These are phyloP conservation scores for Lepisosteus oculatus DNA, from an alignment of 2,113 vertebrate genomes.

Conservation along the genomic window DNA sequence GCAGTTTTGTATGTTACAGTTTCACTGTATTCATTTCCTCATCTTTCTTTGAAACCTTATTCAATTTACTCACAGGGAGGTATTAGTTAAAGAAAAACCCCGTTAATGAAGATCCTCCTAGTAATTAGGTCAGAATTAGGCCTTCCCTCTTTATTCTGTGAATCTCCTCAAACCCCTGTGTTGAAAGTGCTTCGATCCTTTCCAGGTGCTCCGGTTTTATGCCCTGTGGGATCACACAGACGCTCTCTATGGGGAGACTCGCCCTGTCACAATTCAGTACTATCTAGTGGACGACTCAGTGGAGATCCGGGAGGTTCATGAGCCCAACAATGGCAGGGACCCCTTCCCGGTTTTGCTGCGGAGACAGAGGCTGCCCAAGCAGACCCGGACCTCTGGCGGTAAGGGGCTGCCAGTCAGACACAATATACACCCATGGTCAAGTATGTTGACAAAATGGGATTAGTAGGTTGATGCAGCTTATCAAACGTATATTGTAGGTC, in stretches of 20 bases:
- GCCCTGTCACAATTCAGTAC: constrained; percentile 75
- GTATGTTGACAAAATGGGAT: background rate
- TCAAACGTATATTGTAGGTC: too few species aligned
- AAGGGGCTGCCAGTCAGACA: constrained; percentile 6
- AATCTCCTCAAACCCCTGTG: background rate
- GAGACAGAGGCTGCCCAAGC: constrained; percentile 78
- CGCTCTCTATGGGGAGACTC: constrained; percentile 62
- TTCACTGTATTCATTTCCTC: too few species aligned
- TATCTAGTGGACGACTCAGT: constrained; percentile 84
- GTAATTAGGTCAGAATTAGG: background rate
- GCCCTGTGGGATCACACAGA: constrained; percentile 76
- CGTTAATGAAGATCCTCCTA: background rate
- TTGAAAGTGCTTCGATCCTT: background rate
- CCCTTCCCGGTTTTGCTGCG: constrained; percentile 79
- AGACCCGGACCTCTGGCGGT: constrained; percentile 45
- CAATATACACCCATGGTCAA: background rate
- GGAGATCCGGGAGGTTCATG: constrained; percentile 81
- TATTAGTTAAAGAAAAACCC: background rate
- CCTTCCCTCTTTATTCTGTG: too few species aligned
- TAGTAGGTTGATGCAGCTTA: too few species aligned
- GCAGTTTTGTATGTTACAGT: too few species aligned
- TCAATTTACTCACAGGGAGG: too few species aligned
- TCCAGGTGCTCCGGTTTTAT: constrained; percentile 87
- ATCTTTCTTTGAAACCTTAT: too few species aligned
- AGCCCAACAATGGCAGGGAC: constrained; percentile 78